A percentile compares a stretch with the other conserved stretches of the same genome.
Evolutionary conservation across 2,113 vertebrate genomes (phyloP).

Genomic region (Thunnus thynnus): DNA sequence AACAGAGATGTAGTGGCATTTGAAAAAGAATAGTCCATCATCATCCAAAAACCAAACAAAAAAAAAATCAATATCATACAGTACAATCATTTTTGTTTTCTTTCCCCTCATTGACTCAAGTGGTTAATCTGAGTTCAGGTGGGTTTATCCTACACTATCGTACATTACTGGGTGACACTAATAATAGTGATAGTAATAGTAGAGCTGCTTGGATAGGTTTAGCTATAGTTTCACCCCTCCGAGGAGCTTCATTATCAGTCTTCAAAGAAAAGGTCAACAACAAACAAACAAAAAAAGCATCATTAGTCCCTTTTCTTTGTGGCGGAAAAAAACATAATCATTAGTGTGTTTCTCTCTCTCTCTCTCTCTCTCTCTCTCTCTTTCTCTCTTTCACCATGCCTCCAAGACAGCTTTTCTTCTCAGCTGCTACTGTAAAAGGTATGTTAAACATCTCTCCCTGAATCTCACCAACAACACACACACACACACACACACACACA

Average conservation of each 20-base stretch:
- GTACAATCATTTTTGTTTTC: background rate
- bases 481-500: slow-evolving; percentile 19
- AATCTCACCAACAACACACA: background rate
- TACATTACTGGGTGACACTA: slow-evolving; percentile 42
- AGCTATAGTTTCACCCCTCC: slow-evolving; percentile 48
- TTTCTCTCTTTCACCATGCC: slow-evolving; percentile 25
- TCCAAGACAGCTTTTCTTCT: slow-evolving; percentile 51
- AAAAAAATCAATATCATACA: background rate
- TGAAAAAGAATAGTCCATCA: background rate
- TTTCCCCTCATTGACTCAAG: slow-evolving; percentile 21
- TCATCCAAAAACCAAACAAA: slow-evolving; percentile 7
- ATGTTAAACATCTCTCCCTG: slow-evolving; percentile 25
- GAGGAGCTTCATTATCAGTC: slow-evolving; percentile 63
- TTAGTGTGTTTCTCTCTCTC: slow-evolving; percentile 51
- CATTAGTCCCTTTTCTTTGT: slow-evolving; percentile 61
- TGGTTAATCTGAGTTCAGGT: slow-evolving; percentile 39
- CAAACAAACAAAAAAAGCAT: slow-evolving; percentile 58
- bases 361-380: background rate
- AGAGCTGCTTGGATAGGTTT: slow-evolving; percentile 38
- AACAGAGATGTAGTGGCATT: background rate
- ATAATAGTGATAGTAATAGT: slow-evolving; percentile 22
- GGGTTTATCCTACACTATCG: slow-evolving; percentile 29
- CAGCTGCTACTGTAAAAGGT: slow-evolving; percentile 39
- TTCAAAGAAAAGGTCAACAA: slow-evolving; percentile 74
- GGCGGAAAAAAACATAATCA: slow-evolving; percentile 51